Evolutionary conservation across 1,140 invertebrate species (phyloP).

Genomic region (Camponotus floridanus): DNA sequence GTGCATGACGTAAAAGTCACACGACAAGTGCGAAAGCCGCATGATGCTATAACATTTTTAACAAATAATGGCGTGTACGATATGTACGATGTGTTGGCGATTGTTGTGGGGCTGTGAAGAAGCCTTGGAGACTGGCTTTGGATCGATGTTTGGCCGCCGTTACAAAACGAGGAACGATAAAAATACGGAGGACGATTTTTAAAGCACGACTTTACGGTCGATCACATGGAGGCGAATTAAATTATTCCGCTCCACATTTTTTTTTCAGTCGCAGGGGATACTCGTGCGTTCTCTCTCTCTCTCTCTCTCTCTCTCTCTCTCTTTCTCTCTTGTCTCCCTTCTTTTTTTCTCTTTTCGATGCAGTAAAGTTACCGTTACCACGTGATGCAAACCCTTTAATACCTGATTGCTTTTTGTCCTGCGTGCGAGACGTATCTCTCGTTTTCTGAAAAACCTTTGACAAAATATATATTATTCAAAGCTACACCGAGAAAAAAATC

Average conservation of each 20-base stretch:
- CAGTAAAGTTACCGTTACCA: slow-evolving; percentile 19
- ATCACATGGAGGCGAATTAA: slow-evolving; percentile 58
- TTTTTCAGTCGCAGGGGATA: slow-evolving; percentile 41
- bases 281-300: background rate
- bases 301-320: background rate
- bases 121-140: slow-evolving; percentile 21
- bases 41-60: slow-evolving; percentile 34
- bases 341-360: slow-evolving; percentile 9
- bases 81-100: background rate
- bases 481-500: no score
- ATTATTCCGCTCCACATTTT: slow-evolving; percentile 61
- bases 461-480: slow-evolving; percentile 46
- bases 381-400: slow-evolving; percentile 42
- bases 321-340: slow-evolving; percentile 8
- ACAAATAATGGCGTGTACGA: slow-evolving; percentile 3
- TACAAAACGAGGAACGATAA: slow-evolving; percentile 46
- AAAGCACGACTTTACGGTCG: slow-evolving; percentile 56
- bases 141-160: slow-evolving; percentile 10
- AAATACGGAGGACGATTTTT: slow-evolving; percentile 47
- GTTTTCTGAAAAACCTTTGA: slow-evolving; percentile 5
- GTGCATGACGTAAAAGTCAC: background rate
- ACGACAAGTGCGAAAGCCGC: background rate
- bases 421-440: background rate
- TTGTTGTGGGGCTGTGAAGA: background rate
- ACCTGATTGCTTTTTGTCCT: slow-evolving; percentile 38